Base-by-base conservation (phyloP, 1,140 invertebrate species). In the Lasaia peninsularis region DNA sequence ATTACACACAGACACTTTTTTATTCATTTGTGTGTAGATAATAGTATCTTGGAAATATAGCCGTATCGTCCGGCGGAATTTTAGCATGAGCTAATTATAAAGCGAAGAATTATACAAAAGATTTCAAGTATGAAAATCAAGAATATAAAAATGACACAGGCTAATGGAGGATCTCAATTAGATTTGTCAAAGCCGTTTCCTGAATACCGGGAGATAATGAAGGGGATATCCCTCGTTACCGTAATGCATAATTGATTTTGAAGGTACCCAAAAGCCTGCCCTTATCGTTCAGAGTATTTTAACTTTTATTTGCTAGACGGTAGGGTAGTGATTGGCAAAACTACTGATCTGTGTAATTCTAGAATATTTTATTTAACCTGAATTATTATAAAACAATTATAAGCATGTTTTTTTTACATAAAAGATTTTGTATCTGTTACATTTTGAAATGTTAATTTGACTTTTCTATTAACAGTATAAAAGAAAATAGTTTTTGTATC, bases 211-310 rank as follows among this genome's bases (percentile, higher is more conserved):
- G 20, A 33, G 52, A 59, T 53, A 56, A 62, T 58, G 40, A 44
- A 44, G 40, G 16, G 40, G 9, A 44, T 63, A 57, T 58, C 49
- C 31, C 54, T 62, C 53, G 52, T 56, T 62, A 48, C 48, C 34
- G 40, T 51, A 56, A 54, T 63, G 56, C 56, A 63, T 63, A 59
- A 63, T 63, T 59, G 56, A 63, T 63, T 52, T 24, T 11, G 12
- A 58, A 58, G 56, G 48, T 58, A 58, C 12, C 14, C 31, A 48
- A 35, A 51, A 21, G 11, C 16, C 18, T 28, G 2, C 33, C 7
- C 9, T 50, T 50, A n/a, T n/a, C 18, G 33, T 57, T 58, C 34
- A 58, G 35, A 40, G 32, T 28, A 50, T 40, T 56, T 18, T 57
- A 11, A 12, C 21, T 57, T 48, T 49, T 50, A 50, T 48, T 48